Percentiles rank a stretch among this genome's conserved stretches.
phyloP scores from a whole-genome alignment of 2,113 vertebrate species.

The Festucalex cinctus region DNA sequence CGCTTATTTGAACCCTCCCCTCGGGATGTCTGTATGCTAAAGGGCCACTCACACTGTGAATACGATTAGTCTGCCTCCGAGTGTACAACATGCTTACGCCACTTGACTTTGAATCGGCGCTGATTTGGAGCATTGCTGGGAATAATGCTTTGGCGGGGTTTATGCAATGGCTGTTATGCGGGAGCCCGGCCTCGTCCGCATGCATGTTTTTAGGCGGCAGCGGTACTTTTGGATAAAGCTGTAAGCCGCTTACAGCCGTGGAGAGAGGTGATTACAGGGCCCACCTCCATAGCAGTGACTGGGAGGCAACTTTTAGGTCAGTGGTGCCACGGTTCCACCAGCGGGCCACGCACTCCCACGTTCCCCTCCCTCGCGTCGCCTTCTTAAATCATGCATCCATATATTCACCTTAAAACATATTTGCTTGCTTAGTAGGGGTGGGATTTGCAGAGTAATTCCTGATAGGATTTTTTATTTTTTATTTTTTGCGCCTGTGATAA shows the following conservation, averaged over 20 bases:
- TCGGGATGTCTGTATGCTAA: slow-evolving; percentile 72
- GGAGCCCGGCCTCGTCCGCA: slow-evolving; percentile 65
- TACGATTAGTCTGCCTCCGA: slow-evolving; percentile 72
- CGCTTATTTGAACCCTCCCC: slow-evolving; percentile 62
- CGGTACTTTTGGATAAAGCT: slow-evolving; percentile 69
- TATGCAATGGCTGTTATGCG: slow-evolving; percentile 69
- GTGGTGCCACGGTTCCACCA: slow-evolving; percentile 44
- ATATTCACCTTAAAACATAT: not conserved
- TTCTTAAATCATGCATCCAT: slow-evolving; percentile 7
- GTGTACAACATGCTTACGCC: slow-evolving; percentile 74
- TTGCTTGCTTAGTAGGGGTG: not conserved
- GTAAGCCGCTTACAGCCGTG: slow-evolving; percentile 75
- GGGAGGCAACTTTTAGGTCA: slow-evolving; percentile 69
- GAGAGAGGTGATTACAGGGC: slow-evolving; percentile 72
- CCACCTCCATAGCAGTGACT: slow-evolving; percentile 63
- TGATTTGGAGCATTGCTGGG: slow-evolving; percentile 70
- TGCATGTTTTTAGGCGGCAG: slow-evolving; percentile 68
- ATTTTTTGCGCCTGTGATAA: not conserved
- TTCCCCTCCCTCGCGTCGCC: slow-evolving; percentile 18
- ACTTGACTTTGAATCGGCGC: slow-evolving; percentile 71
- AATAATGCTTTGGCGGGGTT: slow-evolving; percentile 69
- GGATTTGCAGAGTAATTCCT: not conserved
- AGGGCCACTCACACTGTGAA: slow-evolving; percentile 72
- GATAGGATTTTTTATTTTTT: not conserved
- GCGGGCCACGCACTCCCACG: slow-evolving; percentile 29